A percentile compares a stretch with the other conserved stretches of the same genome.
Evolutionary conservation across 1,140 invertebrate genomes (phyloP).

Genomic region (Drosophila takahashii): DNA sequence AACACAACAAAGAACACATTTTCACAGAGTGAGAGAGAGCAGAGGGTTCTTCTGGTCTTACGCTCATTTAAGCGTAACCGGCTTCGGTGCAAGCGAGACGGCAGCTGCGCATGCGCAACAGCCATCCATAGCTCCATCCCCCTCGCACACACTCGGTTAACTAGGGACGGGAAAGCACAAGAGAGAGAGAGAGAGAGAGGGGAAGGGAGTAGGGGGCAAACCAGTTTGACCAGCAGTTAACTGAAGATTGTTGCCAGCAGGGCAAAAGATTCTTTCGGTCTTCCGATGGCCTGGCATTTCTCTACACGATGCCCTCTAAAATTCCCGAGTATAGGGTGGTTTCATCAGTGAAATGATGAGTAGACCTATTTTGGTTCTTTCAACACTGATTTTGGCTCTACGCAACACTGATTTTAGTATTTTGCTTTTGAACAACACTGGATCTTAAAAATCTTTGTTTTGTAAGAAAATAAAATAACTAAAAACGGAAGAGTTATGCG

Average conservation of each 20-base stretch:
- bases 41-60: conserved; percentile 67
- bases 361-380: background rate
- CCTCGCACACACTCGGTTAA: conserved; percentile 11
- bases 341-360: background rate
- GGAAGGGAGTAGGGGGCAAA: conserved; percentile 11
- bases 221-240: conserved; percentile 61
- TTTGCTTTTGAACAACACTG: background rate
- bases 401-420: background rate
- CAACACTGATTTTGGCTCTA: background rate
- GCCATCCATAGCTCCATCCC: conserved; percentile 18
- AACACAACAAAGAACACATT: conserved; percentile 36
- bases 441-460: background rate
- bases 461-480: background rate
- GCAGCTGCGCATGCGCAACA: conserved; percentile 54
- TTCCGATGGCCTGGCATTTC: conserved; percentile 40
- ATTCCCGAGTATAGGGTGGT: conserved; percentile 1
- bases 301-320: conserved; percentile 19
- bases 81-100: conserved; percentile 39
- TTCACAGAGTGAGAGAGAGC: conserved; percentile 23
- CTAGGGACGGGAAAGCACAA: background rate
- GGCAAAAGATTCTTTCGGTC: conserved; percentile 53
- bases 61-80: conserved; percentile 77
- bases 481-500: too few species aligned
- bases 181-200: background rate
- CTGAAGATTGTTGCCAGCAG: conserved; percentile 44